These are phyloP conservation scores for Cricetomys ansorgei DNA, from an alignment of 2,113 vertebrate species.

Conservation along the genomic window DNA sequence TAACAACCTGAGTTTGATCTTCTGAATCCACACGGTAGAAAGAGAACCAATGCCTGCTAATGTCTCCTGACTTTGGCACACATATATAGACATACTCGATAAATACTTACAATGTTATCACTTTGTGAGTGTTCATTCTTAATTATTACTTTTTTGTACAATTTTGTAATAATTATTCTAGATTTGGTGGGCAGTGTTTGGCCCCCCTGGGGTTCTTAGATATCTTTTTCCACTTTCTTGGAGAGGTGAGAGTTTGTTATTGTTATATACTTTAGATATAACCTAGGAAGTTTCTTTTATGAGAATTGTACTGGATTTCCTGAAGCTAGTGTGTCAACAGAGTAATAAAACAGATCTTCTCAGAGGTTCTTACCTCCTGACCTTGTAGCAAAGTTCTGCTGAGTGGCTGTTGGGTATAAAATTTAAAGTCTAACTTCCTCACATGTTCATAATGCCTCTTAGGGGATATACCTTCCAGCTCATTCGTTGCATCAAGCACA, in stretches of 20 bases:
- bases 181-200: not conserved
- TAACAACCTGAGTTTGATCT: not conserved
- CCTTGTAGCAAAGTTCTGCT: not conserved
- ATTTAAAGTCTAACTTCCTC: not conserved
- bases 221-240: not conserved
- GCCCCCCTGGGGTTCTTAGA: not conserved
- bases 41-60: not conserved
- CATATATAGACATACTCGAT: not conserved
- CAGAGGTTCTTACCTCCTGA: not conserved
- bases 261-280: not conserved
- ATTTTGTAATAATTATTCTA: not conserved
- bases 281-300: not conserved
- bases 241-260: accelerated
- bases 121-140: not conserved
- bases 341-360: not conserved
- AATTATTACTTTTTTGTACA: not conserved
- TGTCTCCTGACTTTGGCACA: not conserved
- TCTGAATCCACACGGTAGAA: not conserved
- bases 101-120: not conserved
- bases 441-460: not conserved
- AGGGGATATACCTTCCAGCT: not conserved
- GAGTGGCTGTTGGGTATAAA: not conserved
- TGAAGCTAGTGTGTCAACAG: not conserved
- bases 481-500: not conserved
- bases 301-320: not conserved